Conservation (phyloP, 2,797 vertebrate species). For the Rhodeus uyekii region DNA sequence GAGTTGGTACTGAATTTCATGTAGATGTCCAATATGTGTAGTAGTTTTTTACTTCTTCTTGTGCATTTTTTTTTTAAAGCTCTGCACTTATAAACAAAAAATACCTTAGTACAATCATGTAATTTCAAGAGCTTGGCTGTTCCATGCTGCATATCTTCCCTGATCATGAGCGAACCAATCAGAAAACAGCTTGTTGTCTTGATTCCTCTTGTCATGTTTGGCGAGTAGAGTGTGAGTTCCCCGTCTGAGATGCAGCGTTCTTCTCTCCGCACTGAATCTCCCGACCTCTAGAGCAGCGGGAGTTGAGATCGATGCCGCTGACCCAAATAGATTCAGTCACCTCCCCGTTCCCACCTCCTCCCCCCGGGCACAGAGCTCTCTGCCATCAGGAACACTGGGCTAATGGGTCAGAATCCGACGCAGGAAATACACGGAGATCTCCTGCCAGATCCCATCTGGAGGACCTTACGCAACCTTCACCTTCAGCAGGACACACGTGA, state of each 20-base stretch:
- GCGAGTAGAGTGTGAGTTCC: not conserved
- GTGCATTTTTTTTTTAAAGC: not conserved
- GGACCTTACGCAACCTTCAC: not conserved
- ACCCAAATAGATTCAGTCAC: slow-evolving; percentile 67
- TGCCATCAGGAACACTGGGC: slow-evolving; percentile 62
- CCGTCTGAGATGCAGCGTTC: not conserved
- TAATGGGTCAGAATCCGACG: slow-evolving; percentile 63
- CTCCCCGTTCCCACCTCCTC: slow-evolving; percentile 30
- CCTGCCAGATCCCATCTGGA: slow-evolving; percentile 3
- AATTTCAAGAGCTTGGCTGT: slow-evolving; percentile 34
- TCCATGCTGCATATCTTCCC: not conserved
- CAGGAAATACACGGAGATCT: slow-evolving; percentile 19
- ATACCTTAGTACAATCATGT: not conserved
- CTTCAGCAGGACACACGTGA: not conserved
- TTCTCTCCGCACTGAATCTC: slow-evolving; percentile 5
- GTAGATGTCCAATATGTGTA: not conserved
- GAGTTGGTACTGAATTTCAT: not conserved
- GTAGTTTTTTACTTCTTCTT: not conserved
- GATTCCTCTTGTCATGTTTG: not conserved
- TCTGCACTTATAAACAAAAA: not conserved
- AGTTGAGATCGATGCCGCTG: slow-evolving; percentile 66
- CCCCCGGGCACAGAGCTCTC: slow-evolving; percentile 19
- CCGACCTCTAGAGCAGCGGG: slow-evolving; percentile 63
- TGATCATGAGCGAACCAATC: not conserved
- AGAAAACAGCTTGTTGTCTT: not conserved